phyloP scores from a whole-genome alignment of 1,140 invertebrate species.

The Zaprionus africanus region DNA sequence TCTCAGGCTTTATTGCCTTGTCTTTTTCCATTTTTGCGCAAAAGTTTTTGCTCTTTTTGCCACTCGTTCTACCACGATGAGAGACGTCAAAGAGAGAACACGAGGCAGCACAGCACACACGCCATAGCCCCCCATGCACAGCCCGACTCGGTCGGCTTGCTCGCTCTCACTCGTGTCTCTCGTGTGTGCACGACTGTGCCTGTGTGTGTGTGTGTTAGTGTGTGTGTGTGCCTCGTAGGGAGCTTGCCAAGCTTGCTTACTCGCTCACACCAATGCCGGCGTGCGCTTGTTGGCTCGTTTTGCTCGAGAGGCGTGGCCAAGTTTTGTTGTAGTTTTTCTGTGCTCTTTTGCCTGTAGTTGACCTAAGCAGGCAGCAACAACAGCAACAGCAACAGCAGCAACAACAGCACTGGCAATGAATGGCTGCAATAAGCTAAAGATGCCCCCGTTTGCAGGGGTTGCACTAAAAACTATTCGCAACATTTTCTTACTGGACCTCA shows the following conservation, averaged over 20 bases:
- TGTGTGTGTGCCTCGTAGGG: conserved; percentile 39
- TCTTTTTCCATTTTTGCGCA: conserved; percentile 38
- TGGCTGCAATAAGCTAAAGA: conserved; percentile 63
- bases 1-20: conserved; percentile 36
- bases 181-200: conserved; percentile 2
- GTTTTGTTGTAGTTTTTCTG: conserved; percentile 66
- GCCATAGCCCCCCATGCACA: conserved; percentile 6
- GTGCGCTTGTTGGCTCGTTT: conserved; percentile 34
- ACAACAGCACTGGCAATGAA: conserved; percentile 44
- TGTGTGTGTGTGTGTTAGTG: conserved; percentile 1
- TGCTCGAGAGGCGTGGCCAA: conserved; percentile 66
- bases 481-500: conserved; percentile 73
- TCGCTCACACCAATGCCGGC: conserved; percentile 56
- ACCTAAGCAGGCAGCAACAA: conserved; percentile 56
- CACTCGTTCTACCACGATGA: conserved; percentile 31
- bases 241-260: conserved; percentile 64
- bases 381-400: conserved; percentile 32
- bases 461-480: conserved; percentile 69
- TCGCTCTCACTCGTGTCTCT: conserved; percentile 19
- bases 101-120: conserved; percentile 34
- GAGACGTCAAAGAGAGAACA: conserved; percentile 51
- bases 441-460: conserved; percentile 56
- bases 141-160: conserved; percentile 14
- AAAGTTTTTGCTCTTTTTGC: conserved; percentile 50
- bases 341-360: conserved; percentile 73